Evolutionary conservation across 2,888 invertebrate genomes (phyloP).

Genomic region (Meiosimyza platycephala): DNA sequence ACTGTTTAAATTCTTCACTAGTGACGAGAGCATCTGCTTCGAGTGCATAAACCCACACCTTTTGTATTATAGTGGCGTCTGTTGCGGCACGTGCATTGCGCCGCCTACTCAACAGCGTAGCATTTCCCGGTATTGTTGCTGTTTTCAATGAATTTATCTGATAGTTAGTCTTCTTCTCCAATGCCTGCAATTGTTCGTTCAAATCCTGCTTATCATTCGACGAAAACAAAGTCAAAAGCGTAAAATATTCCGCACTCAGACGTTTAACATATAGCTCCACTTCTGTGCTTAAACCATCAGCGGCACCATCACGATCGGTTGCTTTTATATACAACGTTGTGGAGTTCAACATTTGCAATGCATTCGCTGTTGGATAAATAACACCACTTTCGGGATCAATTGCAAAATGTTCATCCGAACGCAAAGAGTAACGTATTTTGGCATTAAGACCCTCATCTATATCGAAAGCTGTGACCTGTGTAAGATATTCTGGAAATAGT

Average conservation of each 20-base stretch:
- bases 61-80: conserved; percentile 38
- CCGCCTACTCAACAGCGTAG: neutral
- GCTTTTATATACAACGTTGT: conserved; percentile 49
- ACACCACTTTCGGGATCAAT: conserved; percentile 51
- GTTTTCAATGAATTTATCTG: conserved; percentile 39
- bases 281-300: conserved; percentile 43
- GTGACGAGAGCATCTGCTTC: conserved; percentile 41
- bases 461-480: conserved; percentile 50
- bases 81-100: too few species aligned
- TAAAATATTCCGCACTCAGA: conserved; percentile 43
- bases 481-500: conserved; percentile 50
- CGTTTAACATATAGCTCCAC: conserved; percentile 45
- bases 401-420: conserved; percentile 48
- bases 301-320: conserved; percentile 50
- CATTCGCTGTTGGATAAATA: conserved; percentile 49
- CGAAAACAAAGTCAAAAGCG: conserved; percentile 44
- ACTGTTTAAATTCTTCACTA: conserved; percentile 46
- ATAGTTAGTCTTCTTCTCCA: conserved; percentile 37
- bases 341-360: conserved; percentile 37
- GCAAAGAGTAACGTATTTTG: conserved; percentile 48
- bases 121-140: conserved; percentile 38
- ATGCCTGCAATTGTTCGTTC: conserved; percentile 35
- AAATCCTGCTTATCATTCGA: conserved; percentile 33
- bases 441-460: conserved; percentile 52
- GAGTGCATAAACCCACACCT: conserved; percentile 52